Percentiles rank a stretch among this genome's conserved stretches.
Evolutionary conservation across 23 tunicate species (phyloP).

Genomic region (Trididemnum nubilum): DNA sequence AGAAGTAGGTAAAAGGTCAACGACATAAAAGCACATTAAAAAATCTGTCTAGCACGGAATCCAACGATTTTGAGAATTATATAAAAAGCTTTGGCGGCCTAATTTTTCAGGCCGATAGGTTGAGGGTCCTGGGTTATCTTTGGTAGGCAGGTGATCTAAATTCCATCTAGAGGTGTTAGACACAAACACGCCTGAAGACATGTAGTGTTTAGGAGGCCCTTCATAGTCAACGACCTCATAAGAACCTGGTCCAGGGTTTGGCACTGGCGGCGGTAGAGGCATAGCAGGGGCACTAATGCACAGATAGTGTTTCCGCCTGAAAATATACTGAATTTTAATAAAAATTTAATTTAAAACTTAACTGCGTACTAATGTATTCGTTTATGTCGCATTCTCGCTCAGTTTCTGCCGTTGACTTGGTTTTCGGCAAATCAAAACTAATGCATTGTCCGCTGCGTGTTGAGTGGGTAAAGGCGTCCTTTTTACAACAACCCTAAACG

Average conservation of each 20-base stretch:
- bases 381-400: too few relatives aligned
- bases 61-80: slow-evolving; percentile 81
- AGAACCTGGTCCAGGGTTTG: slow-evolving; percentile 87
- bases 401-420: too few relatives aligned
- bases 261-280: slow-evolving; percentile 69
- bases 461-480: too few relatives aligned
- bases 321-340: neutral
- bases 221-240: slow-evolving; percentile 80
- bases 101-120: slow-evolving; percentile 75
- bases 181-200: slow-evolving; percentile 95
- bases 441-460: too few relatives aligned
- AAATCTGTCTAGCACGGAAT: slow-evolving; percentile 33
- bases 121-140: slow-evolving; percentile 90
- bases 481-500: too few relatives aligned
- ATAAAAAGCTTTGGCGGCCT: slow-evolving; percentile 89
- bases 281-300: slow-evolving; percentile 94
- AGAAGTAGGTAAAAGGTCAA: too few relatives aligned
- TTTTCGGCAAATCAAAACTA: too few relatives aligned
- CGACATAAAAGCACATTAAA: too few relatives aligned
- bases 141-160: slow-evolving; percentile 45
- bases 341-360: too few relatives aligned
- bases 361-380: too few relatives aligned
- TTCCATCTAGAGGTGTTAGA: slow-evolving; percentile 93
- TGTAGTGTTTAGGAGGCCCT: slow-evolving; percentile 80
- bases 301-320: slow-evolving; percentile 87